phyloP scores from a whole-genome alignment of 64 coral and sea anemone genomes.

The Dendrophyllia cribrosa region DNA sequence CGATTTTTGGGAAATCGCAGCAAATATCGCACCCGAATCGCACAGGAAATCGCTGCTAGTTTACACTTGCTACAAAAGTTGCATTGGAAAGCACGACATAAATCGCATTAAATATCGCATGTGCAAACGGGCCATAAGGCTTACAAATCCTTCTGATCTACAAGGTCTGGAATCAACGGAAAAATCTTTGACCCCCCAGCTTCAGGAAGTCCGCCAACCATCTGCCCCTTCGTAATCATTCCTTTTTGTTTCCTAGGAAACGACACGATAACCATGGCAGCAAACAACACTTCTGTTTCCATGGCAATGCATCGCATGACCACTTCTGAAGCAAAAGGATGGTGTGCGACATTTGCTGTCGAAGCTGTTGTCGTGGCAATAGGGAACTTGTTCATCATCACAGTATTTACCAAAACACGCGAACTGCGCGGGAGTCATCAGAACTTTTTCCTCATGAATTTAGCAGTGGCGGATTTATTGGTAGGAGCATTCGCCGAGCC shows the following conservation, averaged over 20 bases:
- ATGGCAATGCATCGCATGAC: neutral
- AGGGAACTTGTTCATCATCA: conserved; percentile 41
- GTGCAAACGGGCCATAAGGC: too few species aligned
- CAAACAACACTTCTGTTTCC: neutral
- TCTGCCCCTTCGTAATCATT: too few species aligned
- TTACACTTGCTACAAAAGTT: too few species aligned
- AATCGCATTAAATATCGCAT: too few species aligned
- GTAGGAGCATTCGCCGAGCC: conserved; percentile 24
- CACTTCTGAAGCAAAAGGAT: neutral
- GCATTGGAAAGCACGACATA: too few species aligned
- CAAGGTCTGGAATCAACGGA: too few species aligned
- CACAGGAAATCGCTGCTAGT: too few species aligned
- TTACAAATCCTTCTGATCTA: too few species aligned
- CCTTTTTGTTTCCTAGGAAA: neutral
- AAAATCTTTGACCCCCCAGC: too few species aligned
- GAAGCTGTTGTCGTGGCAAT: conserved; percentile 21
- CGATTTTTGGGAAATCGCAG: too few species aligned
- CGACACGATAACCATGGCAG: neutral
- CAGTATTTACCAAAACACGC: neutral
- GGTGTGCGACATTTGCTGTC: conserved; percentile 16
- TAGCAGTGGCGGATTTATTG: conserved; percentile 5
- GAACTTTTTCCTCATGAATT: conserved; percentile 29
- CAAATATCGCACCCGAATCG: too few species aligned
- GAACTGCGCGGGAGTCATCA: conserved; percentile 1
- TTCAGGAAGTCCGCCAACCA: too few species aligned